Evolutionary conservation across 1,140 invertebrate species (phyloP), one percentile per base, ranked within the genome.

Genomic region (Holcopasites calliopsidis): DNA sequence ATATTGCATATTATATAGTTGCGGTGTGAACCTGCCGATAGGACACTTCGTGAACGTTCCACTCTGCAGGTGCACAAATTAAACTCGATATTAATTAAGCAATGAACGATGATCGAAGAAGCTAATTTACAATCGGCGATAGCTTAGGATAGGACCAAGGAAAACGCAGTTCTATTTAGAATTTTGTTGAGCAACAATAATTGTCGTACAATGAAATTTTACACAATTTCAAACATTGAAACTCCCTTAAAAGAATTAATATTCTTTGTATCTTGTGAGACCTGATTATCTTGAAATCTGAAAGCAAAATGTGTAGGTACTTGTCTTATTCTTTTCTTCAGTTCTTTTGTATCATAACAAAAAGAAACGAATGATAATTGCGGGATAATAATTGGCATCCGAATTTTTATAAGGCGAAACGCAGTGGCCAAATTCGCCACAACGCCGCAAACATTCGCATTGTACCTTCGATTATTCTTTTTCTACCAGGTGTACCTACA

Each of bases 1-100:
- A 79, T 85, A 83, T 79, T n/a, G 38, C 76, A 44, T 76, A 80
- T 73, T 82, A 73, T 77, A 80, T 35, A 18, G 35, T n/a, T n/a
- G n/a, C n/a, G n/a, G n/a, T n/a, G n/a, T 80, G 80, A 83, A 83
- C 83, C 58, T 84, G 85, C 71, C 23, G 76, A 81, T 77, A 69
- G 78, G 79, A 84, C 64, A 60, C 42, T 21, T 57, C 31, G 23
- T 21, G 3, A 35, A 58, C 70, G 64, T 42, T 84, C 83, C 66
- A 57, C 79, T 87, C 76, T 80, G 68, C 80, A 85, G 75, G 80
- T 77, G 64, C 77, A 83, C 73, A 11, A 49, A 52, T 71, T 85
- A 87, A 87, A 86, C 79, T 83, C 70, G 82, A 86, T 85, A 87
- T 88, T 88, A 86, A 87, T 87, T 88, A 85, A 88, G 78, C 79